phyloP scores from a whole-genome alignment of 2,113 vertebrate species.

The Panurus biarmicus region DNA sequence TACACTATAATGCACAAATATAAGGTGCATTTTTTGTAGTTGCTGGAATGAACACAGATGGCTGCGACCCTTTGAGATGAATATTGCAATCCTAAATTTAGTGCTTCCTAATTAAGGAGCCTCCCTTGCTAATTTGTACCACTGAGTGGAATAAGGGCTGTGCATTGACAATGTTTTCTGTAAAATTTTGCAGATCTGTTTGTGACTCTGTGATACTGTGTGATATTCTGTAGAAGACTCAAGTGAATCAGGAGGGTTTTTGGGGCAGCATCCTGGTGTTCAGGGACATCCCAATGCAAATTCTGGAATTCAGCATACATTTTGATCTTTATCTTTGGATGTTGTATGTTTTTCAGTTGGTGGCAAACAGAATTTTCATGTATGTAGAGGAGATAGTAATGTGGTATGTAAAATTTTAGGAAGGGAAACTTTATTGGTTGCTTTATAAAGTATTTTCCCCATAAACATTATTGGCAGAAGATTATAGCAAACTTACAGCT shows the following conservation, averaged over 20 bases:
- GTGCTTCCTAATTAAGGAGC: background rate
- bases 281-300: background rate
- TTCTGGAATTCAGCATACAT: background rate
- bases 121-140: background rate
- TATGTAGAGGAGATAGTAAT: background rate
- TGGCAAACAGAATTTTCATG: background rate
- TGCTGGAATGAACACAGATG: background rate
- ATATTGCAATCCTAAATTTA: background rate
- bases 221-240: background rate
- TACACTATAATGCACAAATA: background rate
- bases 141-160: background rate
- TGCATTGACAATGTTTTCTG: background rate
- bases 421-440: background rate
- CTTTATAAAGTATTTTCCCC: background rate
- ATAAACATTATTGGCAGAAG: background rate
- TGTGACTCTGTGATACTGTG: background rate
- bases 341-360: background rate
- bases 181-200: background rate
- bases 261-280: background rate
- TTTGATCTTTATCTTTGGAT: background rate
- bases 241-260: background rate
- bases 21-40: background rate
- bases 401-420: background rate
- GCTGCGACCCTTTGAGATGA: background rate
- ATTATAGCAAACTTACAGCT: background rate